phyloP scores from a whole-genome alignment of 2,888 invertebrate genomes.

The Argyresthia albistria region DNA sequence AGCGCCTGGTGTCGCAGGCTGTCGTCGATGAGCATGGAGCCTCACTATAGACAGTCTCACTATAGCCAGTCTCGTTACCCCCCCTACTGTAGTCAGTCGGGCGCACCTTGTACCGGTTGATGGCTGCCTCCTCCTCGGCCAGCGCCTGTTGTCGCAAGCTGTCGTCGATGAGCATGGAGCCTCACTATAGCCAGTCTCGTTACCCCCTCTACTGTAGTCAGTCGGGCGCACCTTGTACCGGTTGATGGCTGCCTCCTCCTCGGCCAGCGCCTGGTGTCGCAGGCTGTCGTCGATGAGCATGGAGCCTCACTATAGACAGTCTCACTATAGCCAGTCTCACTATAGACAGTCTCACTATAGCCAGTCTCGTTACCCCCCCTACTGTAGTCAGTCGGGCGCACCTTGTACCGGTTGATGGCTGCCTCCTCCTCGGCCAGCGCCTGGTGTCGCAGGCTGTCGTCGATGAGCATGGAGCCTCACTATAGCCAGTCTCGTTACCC shows the following conservation, averaged over 20 bases:
- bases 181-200: too few relatives aligned
- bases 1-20: too few relatives aligned
- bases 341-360: background rate
- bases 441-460: background rate
- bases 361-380: too few relatives aligned
- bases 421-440: constrained; percentile 97
- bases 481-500: too few relatives aligned
- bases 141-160: too few relatives aligned
- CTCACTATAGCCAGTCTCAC: background rate
- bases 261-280: constrained; percentile 81
- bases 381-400: constrained; percentile 33
- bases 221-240: constrained; percentile 85
- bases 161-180: constrained; percentile 79
- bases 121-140: too few relatives aligned
- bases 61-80: too few relatives aligned
- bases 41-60: too few relatives aligned
- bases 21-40: constrained; percentile 79
- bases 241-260: constrained; percentile 96
- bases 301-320: too few relatives aligned
- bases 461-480: background rate
- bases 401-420: constrained; percentile 96
- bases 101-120: too few relatives aligned
- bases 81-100: too few relatives aligned
- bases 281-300: constrained; percentile 85
- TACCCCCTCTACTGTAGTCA: background rate